phyloP scores from a whole-genome alignment of 2,113 vertebrate genomes.

The Murina feae region DNA sequence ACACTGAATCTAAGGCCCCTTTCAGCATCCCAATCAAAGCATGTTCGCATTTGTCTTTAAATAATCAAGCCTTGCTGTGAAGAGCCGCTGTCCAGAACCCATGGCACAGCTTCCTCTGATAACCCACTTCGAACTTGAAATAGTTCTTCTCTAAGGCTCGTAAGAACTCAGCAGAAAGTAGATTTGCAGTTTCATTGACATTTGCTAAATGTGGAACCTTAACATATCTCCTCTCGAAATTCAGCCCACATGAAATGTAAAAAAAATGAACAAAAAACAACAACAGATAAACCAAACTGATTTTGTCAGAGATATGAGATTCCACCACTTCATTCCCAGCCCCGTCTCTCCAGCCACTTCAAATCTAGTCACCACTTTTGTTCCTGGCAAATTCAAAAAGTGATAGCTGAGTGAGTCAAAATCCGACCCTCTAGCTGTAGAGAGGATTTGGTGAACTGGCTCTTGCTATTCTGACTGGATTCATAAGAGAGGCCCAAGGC shows the following conservation, averaged over 20 bases:
- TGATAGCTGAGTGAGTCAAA: background rate
- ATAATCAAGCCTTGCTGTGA: background rate
- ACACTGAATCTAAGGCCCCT: background rate
- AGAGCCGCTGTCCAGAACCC: background rate
- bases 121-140: background rate
- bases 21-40: conserved; percentile 26
- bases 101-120: background rate
- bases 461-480: background rate
- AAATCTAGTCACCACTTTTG: background rate
- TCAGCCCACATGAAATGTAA: background rate
- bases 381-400: background rate
- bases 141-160: background rate
- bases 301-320: background rate
- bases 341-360: background rate
- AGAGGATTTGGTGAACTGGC: background rate
- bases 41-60: background rate
- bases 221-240: background rate
- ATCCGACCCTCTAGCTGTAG: background rate
- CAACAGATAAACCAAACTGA: background rate
- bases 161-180: background rate
- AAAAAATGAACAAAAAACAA: background rate
- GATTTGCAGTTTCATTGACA: background rate
- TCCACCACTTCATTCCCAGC: background rate
- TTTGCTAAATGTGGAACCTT: background rate
- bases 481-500: background rate